phyloP scores from a whole-genome alignment of 37 sponge, comb jelly and placozoan species.

The Halichondria panicea region DNA sequence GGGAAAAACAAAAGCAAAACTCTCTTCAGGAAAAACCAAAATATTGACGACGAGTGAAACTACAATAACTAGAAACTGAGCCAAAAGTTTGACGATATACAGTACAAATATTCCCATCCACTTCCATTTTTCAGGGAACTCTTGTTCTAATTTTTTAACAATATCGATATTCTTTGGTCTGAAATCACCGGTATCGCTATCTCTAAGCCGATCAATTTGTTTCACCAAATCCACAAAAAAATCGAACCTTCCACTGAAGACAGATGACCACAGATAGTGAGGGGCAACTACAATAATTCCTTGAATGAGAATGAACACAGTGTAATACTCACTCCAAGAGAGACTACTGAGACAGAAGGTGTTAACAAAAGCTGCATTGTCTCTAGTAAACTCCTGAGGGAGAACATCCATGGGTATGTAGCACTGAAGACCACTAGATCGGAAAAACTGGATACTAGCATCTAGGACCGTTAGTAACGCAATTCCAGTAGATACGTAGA shows the following conservation, averaged over 20 bases:
- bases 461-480: conserved; percentile 21
- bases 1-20: background rate
- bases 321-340: conserved; percentile 26
- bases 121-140: conserved; percentile 17
- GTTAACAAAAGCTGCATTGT: conserved; percentile 32
- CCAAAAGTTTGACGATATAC: conserved; percentile 32
- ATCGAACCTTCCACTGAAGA: conserved; percentile 40
- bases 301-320: conserved; percentile 33
- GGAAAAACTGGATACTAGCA: conserved; percentile 9
- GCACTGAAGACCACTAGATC: background rate
- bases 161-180: conserved; percentile 27
- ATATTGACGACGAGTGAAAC: background rate
- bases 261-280: conserved; percentile 43
- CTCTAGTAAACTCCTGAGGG: background rate
- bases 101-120: conserved; percentile 34
- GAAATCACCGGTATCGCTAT: conserved; percentile 56
- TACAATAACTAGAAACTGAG: conserved; percentile 19
- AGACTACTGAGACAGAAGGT: conserved; percentile 39
- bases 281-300: conserved; percentile 45
- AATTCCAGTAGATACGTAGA: conserved; percentile 4
- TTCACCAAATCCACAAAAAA: conserved; percentile 38
- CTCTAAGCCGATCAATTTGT: conserved; percentile 37
- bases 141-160: conserved; percentile 41
- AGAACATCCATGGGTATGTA: background rate
- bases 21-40: background rate